Evolutionary conservation across 2,888 invertebrate genomes (phyloP).

Genomic region (Nomada hirtipes): DNA sequence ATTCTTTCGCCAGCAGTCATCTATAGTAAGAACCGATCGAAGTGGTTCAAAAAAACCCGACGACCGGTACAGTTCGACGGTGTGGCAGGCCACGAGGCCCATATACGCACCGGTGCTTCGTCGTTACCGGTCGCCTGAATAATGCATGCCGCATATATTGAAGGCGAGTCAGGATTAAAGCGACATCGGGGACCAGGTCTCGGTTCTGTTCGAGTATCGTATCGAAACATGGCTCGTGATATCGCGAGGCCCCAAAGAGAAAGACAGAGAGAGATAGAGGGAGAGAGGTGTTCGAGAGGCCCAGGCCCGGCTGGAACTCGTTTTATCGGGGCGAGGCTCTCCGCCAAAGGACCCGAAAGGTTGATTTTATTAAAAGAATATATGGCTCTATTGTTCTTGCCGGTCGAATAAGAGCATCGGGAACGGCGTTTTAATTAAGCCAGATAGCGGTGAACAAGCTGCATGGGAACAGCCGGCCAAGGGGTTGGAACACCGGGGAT

Average conservation of each 20-base stretch:
- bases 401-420: slow-evolving; percentile 29
- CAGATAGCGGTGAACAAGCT: slow-evolving; percentile 36
- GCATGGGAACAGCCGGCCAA: slow-evolving; percentile 30
- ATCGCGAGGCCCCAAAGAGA: slow-evolving; percentile 37
- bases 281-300: not conserved
- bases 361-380: slow-evolving; percentile 44
- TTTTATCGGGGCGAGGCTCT: slow-evolving; percentile 32
- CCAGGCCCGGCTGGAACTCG: slow-evolving; percentile 13
- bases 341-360: slow-evolving; percentile 40
- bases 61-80: slow-evolving; percentile 27
- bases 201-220: slow-evolving; percentile 56
- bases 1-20: not conserved
- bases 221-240: slow-evolving; percentile 59
- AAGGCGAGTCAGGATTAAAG: slow-evolving; percentile 67
- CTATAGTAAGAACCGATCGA: not conserved
- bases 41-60: slow-evolving; percentile 22
- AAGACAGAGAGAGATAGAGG: not conserved
- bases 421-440: slow-evolving; percentile 40
- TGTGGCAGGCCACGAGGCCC: slow-evolving; percentile 38
- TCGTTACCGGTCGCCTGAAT: slow-evolving; percentile 65
- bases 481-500: slow-evolving; percentile 25
- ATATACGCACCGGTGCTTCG: slow-evolving; percentile 63
- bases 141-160: slow-evolving; percentile 72
- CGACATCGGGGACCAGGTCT: slow-evolving; percentile 57
- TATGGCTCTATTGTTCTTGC: slow-evolving; percentile 37